Base-by-base conservation (phyloP, 2,113 vertebrate genomes). In the Hymenochirus boettgeri region DNA sequence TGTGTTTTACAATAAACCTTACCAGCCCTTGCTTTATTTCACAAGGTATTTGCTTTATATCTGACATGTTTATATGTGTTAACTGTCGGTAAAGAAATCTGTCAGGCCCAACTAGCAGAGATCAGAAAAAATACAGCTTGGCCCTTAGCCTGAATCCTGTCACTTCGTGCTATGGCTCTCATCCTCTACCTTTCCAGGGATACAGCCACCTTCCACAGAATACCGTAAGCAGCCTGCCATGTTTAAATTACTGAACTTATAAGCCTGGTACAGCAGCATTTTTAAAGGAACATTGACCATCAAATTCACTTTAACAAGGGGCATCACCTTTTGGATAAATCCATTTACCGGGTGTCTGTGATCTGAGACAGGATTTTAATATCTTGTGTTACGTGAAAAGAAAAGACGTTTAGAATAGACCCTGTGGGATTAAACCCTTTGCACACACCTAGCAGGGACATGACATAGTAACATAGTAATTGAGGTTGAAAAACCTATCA, bases 61-160 rank as follows among this genome's bases (percentile, higher is more conserved):
- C 71, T 82, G 82, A 80, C 82, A 79, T 83, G 82, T 85, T 85
- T 83, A 83, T 80, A 73, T 73, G 74, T 73, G 73, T 74, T 75
- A 80, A 81, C 79, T 73, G 80, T 84, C 75, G 77, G 79, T 79
- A 57, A 73, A 79, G 78, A 75, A 79, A 81, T 76, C 76, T 79
- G 80, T 81, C 82, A 79, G 50, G 71, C 70, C 69, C 77, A 72
- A 72, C 75, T 73, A 69, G 70, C 59, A 71, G 72, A 66, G 58
- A 24, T 6, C 27, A 19, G 39, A 57, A 35, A 10, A 13, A n/a
- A n/a, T n/a, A n/a, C n/a, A n/a, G n/a, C n/a, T 1, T 80, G 80
- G 81, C 70, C 60, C 7, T 18, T 2, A 0, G 74, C 80, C 79
- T 78, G 50, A 71, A 73, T 65, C 59, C 69, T 24, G 62, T 61